A percentile compares a stretch with the other conserved stretches of the same genome.
phyloP scores from a whole-genome alignment of 2,113 vertebrate species.

The Emydocephalus ijimae region DNA sequence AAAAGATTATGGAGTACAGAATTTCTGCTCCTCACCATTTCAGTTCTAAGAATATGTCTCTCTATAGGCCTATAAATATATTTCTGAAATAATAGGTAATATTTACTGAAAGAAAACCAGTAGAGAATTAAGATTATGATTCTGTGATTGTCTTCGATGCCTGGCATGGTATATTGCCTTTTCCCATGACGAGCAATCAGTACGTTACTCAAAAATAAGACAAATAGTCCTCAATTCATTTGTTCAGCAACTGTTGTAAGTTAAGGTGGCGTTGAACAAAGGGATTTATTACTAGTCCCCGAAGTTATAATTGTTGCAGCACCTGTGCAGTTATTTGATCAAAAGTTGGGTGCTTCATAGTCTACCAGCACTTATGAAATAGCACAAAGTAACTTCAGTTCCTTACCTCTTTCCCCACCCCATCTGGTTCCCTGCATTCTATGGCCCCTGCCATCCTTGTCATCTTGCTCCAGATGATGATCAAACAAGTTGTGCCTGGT shows the following conservation, averaged over 20 bases:
- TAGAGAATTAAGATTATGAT: neutral
- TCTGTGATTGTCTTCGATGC: neutral
- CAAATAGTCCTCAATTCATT: neutral
- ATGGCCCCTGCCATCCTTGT: neutral
- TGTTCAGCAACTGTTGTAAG: neutral
- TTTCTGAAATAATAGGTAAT: neutral
- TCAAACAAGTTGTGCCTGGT: neutral
- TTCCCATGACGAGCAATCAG: neutral
- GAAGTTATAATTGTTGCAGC: neutral
- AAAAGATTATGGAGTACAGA: neutral
- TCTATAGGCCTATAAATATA: neutral
- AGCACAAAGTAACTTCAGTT: neutral
- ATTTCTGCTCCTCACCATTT: neutral
- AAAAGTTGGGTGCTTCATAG: neutral
- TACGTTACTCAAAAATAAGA: neutral
- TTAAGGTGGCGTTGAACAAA: neutral
- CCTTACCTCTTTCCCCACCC: neutral
- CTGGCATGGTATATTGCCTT: neutral
- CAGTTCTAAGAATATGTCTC: neutral
- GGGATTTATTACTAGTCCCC: neutral
- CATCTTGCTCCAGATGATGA: neutral
- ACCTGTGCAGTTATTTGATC: neutral
- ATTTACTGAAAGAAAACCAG: neutral
- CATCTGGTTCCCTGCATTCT: neutral
- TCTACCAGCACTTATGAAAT: neutral